A percentile compares a stretch with the other conserved stretches of the same genome.
These are phyloP conservation scores for Climacteris rufus DNA, from an alignment of 2,113 vertebrate species.

Conservation along the genomic window DNA sequence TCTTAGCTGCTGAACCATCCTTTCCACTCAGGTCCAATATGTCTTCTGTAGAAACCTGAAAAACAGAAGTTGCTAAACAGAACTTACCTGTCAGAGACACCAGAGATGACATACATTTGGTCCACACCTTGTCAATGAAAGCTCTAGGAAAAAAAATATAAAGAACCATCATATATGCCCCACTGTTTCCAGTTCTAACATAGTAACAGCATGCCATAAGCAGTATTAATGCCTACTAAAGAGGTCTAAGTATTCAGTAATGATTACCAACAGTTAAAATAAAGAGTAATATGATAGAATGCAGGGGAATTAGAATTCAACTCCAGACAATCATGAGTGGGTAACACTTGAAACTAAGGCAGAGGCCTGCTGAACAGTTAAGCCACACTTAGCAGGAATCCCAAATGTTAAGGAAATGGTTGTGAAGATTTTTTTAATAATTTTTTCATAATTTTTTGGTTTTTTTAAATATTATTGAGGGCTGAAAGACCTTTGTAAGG, in stretches of 20 bases:
- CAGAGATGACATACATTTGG: background rate
- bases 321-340: background rate
- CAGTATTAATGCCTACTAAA: background rate
- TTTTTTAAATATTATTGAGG: background rate
- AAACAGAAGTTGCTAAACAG: background rate
- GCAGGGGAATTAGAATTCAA: background rate
- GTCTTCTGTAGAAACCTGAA: background rate
- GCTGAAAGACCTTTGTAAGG: background rate
- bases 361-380: background rate
- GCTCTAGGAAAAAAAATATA: background rate
- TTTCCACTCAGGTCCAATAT: background rate
- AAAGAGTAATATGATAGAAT: background rate
- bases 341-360: background rate
- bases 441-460: background rate
- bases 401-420: background rate
- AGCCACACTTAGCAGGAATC: background rate
- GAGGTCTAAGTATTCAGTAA: background rate
- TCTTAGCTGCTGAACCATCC: background rate
- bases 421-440: background rate
- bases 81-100: background rate
- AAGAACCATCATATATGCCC: background rate
- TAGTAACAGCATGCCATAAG: background rate
- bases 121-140: background rate
- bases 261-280: background rate
- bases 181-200: background rate